Base-by-base conservation (phyloP, 2,113 vertebrate genomes). In the Ibidorhyncha struthersii region DNA sequence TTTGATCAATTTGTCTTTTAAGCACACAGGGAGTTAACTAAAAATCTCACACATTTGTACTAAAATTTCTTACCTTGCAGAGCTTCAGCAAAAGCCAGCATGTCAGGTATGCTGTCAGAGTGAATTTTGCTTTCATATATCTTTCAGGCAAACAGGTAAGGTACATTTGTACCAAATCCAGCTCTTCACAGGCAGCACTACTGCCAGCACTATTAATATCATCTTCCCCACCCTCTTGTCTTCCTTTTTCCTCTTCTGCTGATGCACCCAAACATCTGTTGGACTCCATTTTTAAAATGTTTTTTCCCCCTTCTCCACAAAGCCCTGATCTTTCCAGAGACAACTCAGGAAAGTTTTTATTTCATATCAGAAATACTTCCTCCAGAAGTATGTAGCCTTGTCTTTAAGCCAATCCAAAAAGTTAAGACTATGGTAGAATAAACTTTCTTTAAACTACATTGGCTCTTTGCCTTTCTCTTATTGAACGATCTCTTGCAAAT, bases 61-160 rank as follows among this genome's bases (percentile, higher is more conserved):
- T 82, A 61, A 63, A 80, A 79, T 91, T 30, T 63, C 98, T 97
- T 97, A 99, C 98, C 98, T 98, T 98, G 96, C 97, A 98, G 86
- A 98, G 97, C 19, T 98, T 95, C 90, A 98, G 82, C 83, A 98
- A 36, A 7, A 98, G 90, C 98, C 98, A 99, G 82, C 97, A 98
- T 2, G 94, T 84, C 85, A 98, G 94, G 88, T 98, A 97, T 0
- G 59, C 97, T 56, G 97, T 90, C 86, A 98, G 87, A 65, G 93
- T 97, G 76, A 98, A 97, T 82, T 98, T 98, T 7, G 91, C 98
- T 65, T 79, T 96, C 92, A 96, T 90, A 38, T 94, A 97, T 34
- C 95, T 89, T 49, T 98, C 98, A 86, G 96, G 87, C 49, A 97
- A 77, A 82, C 87, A 97, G 65, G 89, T 96, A 19, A 97, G 93